Base-by-base conservation (phyloP, 2,797 vertebrate genomes). In the Periophthalmus magnuspinnatus region DNA sequence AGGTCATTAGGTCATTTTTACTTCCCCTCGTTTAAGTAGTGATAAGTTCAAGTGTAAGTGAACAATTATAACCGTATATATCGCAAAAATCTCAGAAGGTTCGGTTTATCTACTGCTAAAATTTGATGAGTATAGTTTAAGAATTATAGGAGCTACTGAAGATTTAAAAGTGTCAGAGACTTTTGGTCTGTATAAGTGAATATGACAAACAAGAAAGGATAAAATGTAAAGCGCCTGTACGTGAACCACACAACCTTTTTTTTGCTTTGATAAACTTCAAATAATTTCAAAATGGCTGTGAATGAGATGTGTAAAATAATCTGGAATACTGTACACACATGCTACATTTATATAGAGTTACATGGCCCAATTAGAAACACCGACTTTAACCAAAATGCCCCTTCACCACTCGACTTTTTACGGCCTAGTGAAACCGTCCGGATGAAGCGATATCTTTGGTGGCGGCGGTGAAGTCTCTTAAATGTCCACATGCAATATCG, bases 401-500 rank as follows among this genome's bases (percentile, higher is more conserved):
- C 68, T 13, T 55, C 21, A 56, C 54, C 22, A 56, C 54, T 80
- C 75, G 59, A 22, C 78, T 82, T 63, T 77, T 86, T 82, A 82
- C 80, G 78, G 78, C 83, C 87, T 83, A 85, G 88, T 77, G 80
- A 77, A 75, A 74, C 77, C 65, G 88, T 90, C 82, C 84, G 74
- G 80, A 65, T 78, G 81, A 90, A 77, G 77, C 81, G 78, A 89
- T 86, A 87, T 85, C 76, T 38, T 71, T 76, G 77, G 82, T n/a
- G n/a, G n/a, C n/a, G n/a, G n/a, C 75, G 83, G 77, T 87, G 84
- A 83, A 89, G 83, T 84, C 79, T 86, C 77, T 82, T 84, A 90
- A 90, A 87, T 83, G 84, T 87, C 87, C 83, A 88, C 86, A 67
- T 82, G 81, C 55, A 90, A 90, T 89, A 78, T 71, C 76, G 91